These are phyloP conservation scores for Todiramphus chloris DNA, from an alignment of 2,113 vertebrate species.

Conservation along the genomic window DNA sequence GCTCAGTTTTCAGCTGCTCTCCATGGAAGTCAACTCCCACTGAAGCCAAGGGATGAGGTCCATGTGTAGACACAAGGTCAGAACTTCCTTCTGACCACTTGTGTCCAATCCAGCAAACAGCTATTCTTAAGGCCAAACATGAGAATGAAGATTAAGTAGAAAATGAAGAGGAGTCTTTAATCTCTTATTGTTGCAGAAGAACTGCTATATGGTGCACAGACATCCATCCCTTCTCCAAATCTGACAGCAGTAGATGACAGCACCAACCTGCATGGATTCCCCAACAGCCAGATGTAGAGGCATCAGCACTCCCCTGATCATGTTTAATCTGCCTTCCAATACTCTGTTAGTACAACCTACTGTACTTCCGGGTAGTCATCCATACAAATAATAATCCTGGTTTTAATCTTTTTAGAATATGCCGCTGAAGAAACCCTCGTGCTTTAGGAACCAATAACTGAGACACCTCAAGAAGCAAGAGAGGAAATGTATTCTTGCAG, in stretches of 20 bases:
- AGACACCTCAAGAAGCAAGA: not conserved
- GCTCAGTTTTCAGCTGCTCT: not conserved
- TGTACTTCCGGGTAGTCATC: not conserved
- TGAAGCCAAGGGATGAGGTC: not conserved
- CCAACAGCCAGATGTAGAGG: not conserved
- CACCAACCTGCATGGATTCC: not conserved
- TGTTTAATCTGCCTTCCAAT: not conserved
- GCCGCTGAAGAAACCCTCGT: not conserved
- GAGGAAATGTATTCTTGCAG: not conserved
- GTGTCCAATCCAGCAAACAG: not conserved
- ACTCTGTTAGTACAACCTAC: not conserved
- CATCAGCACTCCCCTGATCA: not conserved
- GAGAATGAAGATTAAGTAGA: not conserved
- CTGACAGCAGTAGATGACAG: not conserved
- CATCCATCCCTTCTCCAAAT: not conserved
- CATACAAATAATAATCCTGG: not conserved
- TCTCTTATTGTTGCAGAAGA: not conserved
- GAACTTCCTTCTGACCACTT: not conserved
- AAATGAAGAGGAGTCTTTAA: not conserved
- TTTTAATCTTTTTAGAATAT: not conserved
- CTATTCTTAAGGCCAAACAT: not conserved
- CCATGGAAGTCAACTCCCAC: not conserved
- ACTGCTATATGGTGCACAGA: not conserved
- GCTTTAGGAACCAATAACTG: not conserved
- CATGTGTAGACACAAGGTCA: not conserved